Percentiles rank a stretch among this genome's conserved stretches.
Evolutionary conservation across 1,140 invertebrate genomes (phyloP).

Genomic region (Cryptotermes secundus): DNA sequence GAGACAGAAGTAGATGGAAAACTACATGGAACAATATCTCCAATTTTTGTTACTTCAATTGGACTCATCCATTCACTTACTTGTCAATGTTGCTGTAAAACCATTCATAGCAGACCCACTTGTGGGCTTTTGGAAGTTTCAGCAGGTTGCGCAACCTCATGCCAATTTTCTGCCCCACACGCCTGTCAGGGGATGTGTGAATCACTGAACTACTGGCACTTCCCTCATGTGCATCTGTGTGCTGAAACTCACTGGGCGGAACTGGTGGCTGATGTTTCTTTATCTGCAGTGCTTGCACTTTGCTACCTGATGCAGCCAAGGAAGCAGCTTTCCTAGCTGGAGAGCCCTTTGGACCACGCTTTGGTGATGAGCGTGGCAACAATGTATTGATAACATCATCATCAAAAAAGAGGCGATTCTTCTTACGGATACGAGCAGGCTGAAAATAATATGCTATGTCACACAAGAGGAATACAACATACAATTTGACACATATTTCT

Average conservation of each 20-base stretch:
- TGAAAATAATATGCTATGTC: slow-evolving; percentile 44
- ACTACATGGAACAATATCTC: too few relatives aligned
- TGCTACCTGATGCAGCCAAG: slow-evolving; percentile 57
- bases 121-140: slow-evolving; percentile 97
- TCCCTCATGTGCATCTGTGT: background rate
- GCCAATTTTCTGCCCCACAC: slow-evolving; percentile 85
- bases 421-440: slow-evolving; percentile 85
- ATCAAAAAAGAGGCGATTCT: slow-evolving; percentile 88
- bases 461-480: too few relatives aligned
- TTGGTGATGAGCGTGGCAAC: slow-evolving; percentile 54
- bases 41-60: too few relatives aligned
- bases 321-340: slow-evolving; percentile 55
- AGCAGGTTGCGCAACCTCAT: slow-evolving; percentile 91
- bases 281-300: background rate
- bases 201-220: slow-evolving; percentile 45
- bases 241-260: background rate
- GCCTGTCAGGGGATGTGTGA: slow-evolving; percentile 65
- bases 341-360: slow-evolving; percentile 44
- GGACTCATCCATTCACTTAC: slow-evolving; percentile 50
- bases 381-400: slow-evolving; percentile 84
- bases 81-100: slow-evolving; percentile 98
- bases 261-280: background rate
- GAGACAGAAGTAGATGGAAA: too few relatives aligned
- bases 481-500: background rate
- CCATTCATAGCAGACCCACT: slow-evolving; percentile 99